These are phyloP conservation scores for Fratercula arctica DNA, from an alignment of 2,797 vertebrate species.

Conservation along the genomic window DNA sequence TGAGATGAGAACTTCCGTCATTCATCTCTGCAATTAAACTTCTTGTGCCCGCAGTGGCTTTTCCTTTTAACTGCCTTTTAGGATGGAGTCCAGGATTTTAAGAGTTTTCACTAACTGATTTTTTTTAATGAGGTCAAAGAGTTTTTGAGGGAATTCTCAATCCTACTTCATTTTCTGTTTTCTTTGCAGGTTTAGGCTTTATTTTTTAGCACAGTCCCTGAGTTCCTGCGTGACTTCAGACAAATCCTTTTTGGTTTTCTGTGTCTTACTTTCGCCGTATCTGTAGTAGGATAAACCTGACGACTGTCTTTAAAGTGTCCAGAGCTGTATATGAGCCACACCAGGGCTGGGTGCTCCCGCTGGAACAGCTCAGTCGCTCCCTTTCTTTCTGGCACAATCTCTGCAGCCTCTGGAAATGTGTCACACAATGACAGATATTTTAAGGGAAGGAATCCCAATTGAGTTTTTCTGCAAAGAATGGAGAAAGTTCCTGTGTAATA, in stretches of 20 bases:
- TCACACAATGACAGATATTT: background rate
- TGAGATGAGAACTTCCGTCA: slow-evolving; percentile 66
- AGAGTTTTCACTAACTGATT: slow-evolving; percentile 57
- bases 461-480: background rate
- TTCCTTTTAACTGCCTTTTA: slow-evolving; percentile 71
- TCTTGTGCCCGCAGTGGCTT: slow-evolving; percentile 43
- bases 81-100: slow-evolving; percentile 70
- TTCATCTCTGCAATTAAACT: slow-evolving; percentile 73
- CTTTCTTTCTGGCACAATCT: background rate
- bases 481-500: background rate
- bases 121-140: slow-evolving; percentile 56
- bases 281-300: background rate
- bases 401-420: background rate
- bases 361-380: background rate
- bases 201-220: background rate
- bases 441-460: background rate
- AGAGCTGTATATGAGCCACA: background rate
- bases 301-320: background rate
- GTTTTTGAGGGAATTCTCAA: slow-evolving; percentile 48
- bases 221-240: background rate
- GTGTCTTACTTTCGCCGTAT: background rate
- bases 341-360: background rate
- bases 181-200: background rate
- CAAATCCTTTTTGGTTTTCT: background rate
- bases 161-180: slow-evolving; percentile 9